Conservation (phyloP, 2,888 invertebrate genomes). For the Notodonta ziczac region DNA sequence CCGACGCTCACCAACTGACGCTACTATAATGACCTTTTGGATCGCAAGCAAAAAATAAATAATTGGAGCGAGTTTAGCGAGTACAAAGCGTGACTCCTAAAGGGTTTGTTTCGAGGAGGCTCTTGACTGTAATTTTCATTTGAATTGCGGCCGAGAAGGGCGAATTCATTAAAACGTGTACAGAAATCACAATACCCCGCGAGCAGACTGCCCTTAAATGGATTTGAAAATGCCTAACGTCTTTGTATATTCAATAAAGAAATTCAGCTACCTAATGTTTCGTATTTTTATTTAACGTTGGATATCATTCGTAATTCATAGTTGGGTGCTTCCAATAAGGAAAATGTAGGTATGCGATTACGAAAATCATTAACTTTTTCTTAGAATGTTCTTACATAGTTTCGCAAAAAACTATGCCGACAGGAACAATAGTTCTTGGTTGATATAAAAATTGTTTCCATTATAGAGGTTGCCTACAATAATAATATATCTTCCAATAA, state of each 20-base stretch:
- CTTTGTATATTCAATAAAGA: slow-evolving; percentile 22
- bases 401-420: slow-evolving; percentile 3
- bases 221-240: slow-evolving; percentile 56
- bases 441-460: slow-evolving; percentile 1
- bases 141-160: slow-evolving; percentile 74
- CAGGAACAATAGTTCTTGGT: slow-evolving; percentile 3
- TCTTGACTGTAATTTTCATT: slow-evolving; percentile 79
- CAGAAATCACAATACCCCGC: slow-evolving; percentile 72
- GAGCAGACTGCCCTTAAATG: slow-evolving; percentile 63
- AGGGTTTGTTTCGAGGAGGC: slow-evolving; percentile 78
- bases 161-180: slow-evolving; percentile 78
- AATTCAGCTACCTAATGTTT: background rate
- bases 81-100: slow-evolving; percentile 76
- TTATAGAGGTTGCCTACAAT: background rate
- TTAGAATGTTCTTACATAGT: background rate
- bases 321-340: background rate
- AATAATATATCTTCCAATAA: slow-evolving; percentile 17
- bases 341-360: slow-evolving; percentile 1
- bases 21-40: slow-evolving; percentile 70
- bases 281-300: slow-evolving; percentile 3
- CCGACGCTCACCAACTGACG: slow-evolving; percentile 79
- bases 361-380: slow-evolving; percentile 3
- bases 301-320: background rate
- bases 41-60: slow-evolving; percentile 74
- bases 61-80: slow-evolving; percentile 78